Base-by-base conservation (phyloP, 2,113 vertebrate genomes). In the Antechinus stuartii region DNA sequence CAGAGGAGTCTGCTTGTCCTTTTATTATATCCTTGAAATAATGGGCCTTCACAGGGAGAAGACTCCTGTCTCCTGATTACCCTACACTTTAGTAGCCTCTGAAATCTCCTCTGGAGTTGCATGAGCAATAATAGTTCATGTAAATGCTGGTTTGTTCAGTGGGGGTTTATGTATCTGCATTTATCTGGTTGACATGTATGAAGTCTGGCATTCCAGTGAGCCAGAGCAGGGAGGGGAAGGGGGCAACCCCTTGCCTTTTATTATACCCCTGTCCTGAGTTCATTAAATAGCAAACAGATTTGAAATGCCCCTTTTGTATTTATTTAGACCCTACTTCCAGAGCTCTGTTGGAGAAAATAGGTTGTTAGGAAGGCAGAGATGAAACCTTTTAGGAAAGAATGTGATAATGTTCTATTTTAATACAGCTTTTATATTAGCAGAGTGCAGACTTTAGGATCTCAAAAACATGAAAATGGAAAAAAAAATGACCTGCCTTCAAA, bases 131-230 rank as follows among this genome's bases (percentile, higher is more conserved):
- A 96, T n/a, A 97, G 55, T 8, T 52, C 50, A 22, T 27, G 6
- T 3, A 25, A 12, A 35, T 91, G 91, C 57, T 54, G 8, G 47
- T 91, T 90, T 47, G 3, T 11, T 23, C 47, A 90, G 92, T 19
- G 30, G 0, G 0, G 54, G 42, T 97, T 96, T 96, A 84, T 27
- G 53, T 94, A 96, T 96, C 76, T 76, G 50, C 52, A 76, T 94
- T 89, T 95, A 90, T 11, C 35, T 25, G 10, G 57, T 53, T 94
- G 90, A 89, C 11, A 50, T 47, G 27, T 24, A 84, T 14, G 0
- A 93, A 93, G 46, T 91, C 76, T 95, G 94, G 53, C 42, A 95
- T 96, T 97, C 94, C 53, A 50, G 47, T 95, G 91, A 50, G 54
- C 54, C 2, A 54, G 7, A 1, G 6, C 35, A 89, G 89, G 26